Percentiles rank a stretch among this genome's conserved stretches.
Conservation (phyloP, 2,797 vertebrate species). For the Danio jaintianensis region DNA sequence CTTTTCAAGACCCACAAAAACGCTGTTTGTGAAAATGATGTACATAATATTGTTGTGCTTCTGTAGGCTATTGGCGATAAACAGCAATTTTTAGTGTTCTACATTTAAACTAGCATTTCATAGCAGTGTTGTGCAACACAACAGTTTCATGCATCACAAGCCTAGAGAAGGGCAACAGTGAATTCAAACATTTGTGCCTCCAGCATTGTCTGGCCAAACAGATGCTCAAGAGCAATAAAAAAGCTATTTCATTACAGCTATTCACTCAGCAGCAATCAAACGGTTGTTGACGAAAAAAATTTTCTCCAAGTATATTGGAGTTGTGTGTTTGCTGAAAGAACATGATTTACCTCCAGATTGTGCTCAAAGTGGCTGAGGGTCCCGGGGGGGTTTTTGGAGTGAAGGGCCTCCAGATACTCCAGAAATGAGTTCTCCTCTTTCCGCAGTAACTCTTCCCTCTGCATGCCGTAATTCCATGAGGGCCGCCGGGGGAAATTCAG, state of each 20-base stretch:
- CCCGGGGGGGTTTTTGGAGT: conserved; percentile 81
- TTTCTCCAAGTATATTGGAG: background rate
- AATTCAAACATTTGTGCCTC: background rate
- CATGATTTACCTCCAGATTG: conserved; percentile 88
- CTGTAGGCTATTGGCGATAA: background rate
- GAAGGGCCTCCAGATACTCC: conserved; percentile 85
- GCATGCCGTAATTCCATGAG: conserved; percentile 91
- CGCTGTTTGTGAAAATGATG: background rate
- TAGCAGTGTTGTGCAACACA: background rate
- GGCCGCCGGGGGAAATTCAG: conserved; percentile 90
- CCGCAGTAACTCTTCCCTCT: conserved; percentile 82
- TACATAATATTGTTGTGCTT: background rate
- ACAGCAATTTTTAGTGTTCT: background rate
- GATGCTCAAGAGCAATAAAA: background rate
- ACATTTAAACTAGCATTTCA: background rate
- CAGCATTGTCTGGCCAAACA: conserved; percentile 13
- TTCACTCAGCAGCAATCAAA: conserved; percentile 1
- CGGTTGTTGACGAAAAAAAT: background rate
- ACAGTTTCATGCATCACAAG: background rate
- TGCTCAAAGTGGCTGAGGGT: conserved; percentile 93
- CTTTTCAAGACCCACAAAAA: too few relatives aligned
- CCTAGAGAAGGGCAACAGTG: background rate
- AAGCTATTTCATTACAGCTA: conserved; percentile 1
- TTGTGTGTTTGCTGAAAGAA: background rate
- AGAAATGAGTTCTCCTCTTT: conserved; percentile 89